phyloP scores from a whole-genome alignment of 2,113 vertebrate species.

The Glaucidium brasilianum region DNA sequence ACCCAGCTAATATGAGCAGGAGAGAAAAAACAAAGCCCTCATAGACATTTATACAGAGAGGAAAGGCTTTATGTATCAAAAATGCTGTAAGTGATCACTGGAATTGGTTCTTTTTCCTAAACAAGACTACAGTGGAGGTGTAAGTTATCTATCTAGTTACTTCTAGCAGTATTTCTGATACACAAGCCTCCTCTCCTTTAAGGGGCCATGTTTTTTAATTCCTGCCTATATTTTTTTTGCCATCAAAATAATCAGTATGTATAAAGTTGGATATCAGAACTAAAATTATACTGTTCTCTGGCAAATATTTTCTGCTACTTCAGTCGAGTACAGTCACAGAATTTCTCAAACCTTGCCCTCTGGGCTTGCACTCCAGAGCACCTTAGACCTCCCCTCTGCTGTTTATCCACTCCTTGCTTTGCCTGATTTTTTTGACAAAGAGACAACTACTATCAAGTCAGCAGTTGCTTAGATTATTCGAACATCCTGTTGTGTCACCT shows the following conservation, averaged over 20 bases:
- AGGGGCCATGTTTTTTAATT: background rate
- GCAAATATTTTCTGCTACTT: background rate
- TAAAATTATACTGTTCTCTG: background rate
- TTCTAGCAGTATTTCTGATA: background rate
- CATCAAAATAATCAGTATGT: background rate
- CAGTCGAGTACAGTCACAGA: rapidly evolving
- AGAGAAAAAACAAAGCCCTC: rapidly evolving
- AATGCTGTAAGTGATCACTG: background rate
- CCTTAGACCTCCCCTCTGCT: background rate
- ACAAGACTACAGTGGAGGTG: background rate
- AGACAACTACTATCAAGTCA: background rate
- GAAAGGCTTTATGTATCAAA: background rate
- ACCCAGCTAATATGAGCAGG: background rate
- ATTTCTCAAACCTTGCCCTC: background rate
- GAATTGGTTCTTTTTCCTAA: background rate
- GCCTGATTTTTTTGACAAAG: background rate
- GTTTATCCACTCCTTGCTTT: background rate
- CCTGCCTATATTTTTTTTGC: background rate
- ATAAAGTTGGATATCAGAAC: background rate
- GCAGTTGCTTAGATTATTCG: background rate
- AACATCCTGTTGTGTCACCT: background rate
- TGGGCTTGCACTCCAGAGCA: background rate
- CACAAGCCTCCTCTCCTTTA: background rate
- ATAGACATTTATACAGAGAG: background rate
- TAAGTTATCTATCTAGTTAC: background rate